Percentiles rank a stretch among this genome's conserved stretches.
Conservation (phyloP, 2,888 invertebrate species). For the Melanchra persicariae region DNA sequence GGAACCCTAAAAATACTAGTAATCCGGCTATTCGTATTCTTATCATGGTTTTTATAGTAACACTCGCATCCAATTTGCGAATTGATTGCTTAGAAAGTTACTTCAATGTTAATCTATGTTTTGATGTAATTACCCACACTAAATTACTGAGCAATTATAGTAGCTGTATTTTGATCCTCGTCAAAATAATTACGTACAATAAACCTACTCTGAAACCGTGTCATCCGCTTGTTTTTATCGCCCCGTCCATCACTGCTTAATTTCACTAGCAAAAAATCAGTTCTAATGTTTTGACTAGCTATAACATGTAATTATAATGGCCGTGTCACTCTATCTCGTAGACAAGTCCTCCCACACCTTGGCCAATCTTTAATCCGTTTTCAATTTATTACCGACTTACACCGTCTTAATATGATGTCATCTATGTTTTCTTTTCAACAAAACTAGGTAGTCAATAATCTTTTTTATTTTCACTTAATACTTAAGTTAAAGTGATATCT, state of each 20-base stretch:
- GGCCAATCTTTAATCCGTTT: constrained; percentile 37
- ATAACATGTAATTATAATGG: constrained; percentile 40
- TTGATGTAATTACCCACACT: constrained; percentile 13
- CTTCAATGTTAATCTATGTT: constrained; percentile 5
- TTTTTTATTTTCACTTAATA: neutral
- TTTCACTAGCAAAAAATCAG: constrained; percentile 33
- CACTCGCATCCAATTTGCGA: constrained; percentile 15
- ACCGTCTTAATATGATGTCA: constrained; percentile 11
- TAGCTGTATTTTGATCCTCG: constrained; percentile 32
- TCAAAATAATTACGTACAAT: constrained; percentile 35
- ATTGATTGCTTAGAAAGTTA: constrained; percentile 43
- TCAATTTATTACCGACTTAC: constrained; percentile 44
- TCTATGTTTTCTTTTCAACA: neutral
- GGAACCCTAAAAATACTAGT: no score
- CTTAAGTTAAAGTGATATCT: no score
- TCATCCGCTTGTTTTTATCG: constrained; percentile 46
- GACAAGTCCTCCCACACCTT: constrained; percentile 57
- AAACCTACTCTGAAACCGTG: constrained; percentile 50
- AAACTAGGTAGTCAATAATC: neutral
- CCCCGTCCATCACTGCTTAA: constrained; percentile 8
- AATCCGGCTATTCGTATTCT: constrained; percentile 10
- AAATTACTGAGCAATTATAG: constrained; percentile 17
- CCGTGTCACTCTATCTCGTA: constrained; percentile 31
- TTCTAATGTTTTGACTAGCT: constrained; percentile 19
- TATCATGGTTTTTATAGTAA: neutral